Base-by-base conservation (phyloP, 2,113 vertebrate genomes). In the Misgurnus anguillicaudatus region DNA sequence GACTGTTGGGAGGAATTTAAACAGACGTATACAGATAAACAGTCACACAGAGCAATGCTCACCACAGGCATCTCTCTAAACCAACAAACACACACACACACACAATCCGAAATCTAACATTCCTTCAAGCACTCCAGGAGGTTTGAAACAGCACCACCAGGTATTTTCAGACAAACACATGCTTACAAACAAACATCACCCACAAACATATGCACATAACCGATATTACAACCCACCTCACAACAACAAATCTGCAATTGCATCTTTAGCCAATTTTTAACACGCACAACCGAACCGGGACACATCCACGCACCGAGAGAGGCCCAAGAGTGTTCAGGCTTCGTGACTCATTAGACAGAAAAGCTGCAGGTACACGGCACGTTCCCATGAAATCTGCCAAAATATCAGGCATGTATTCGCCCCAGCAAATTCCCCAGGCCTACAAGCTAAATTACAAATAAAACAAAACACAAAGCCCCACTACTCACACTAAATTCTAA, bases 301-400 rank as follows among this genome's bases (percentile, higher is more conserved):
- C 39, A 8, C 13, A 19, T 14, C 55, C 51, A 78, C 66, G 60
- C 6, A 31, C 57, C 14, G 14, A 57, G 74, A 80, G 81, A 81
- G 64, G 77, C 66, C 9, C 65, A 5, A 66, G 63, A 42, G 51
- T 63, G 85, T 74, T 83, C 64, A 58, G 71, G 42, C 14, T 51
- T 73, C 5, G 24, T 65, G 75, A 62, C 80, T 87, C 79, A 69
- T 90, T 89, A 85, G 81, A 85, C 81, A 69, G 77, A 78, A 67
- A 83, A 78, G 31, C 67, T 75, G 70, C 84, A 85, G 73, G 82
- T 68, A 78, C 83, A 80, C 67, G 47, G 63, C 58, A 48, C 73
- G 75, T 81, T 82, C 81, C 89, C 81, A 89, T 89, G 89, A 87
- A 79, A 62, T 62, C 72, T 48, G 81, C 14, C 73, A 79, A 36